Conservation (phyloP, 2,113 vertebrate genomes). For the Amia ocellicauda region DNA sequence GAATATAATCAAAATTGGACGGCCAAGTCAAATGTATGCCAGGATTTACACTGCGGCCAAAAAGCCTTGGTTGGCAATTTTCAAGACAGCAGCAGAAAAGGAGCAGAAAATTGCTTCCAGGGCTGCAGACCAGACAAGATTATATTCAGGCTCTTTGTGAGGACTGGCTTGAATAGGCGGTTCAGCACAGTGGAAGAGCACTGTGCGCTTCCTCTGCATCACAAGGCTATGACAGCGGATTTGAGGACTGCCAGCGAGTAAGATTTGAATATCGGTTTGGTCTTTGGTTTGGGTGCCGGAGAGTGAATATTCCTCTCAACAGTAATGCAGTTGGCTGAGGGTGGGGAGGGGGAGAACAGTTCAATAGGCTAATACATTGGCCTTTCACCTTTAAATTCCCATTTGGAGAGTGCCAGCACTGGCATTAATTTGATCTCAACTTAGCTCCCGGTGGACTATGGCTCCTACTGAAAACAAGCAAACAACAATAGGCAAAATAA, state of each 20-base stretch:
- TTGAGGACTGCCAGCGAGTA: slow-evolving; percentile 53
- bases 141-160: slow-evolving; percentile 75
- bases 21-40: slow-evolving; percentile 69
- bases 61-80: slow-evolving; percentile 72
- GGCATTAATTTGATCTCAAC: slow-evolving; percentile 59
- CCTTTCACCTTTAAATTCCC: slow-evolving; percentile 71
- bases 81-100: slow-evolving; percentile 69
- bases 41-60: slow-evolving; percentile 73
- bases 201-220: slow-evolving; percentile 44
- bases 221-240: slow-evolving; percentile 66
- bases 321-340: slow-evolving; percentile 55
- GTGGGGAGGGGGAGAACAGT: slow-evolving; percentile 49
- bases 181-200: slow-evolving; percentile 31
- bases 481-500: slow-evolving; percentile 31
- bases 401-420: slow-evolving; percentile 66
- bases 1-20: slow-evolving; percentile 74
- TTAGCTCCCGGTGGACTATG: slow-evolving; percentile 33
- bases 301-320: slow-evolving; percentile 66
- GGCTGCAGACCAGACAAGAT: slow-evolving; percentile 71
- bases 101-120: slow-evolving; percentile 76
- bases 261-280: slow-evolving; percentile 64
- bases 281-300: slow-evolving; percentile 54
- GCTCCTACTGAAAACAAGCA: slow-evolving; percentile 26
- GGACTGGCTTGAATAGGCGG: slow-evolving; percentile 61
- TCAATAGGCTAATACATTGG: slow-evolving; percentile 76